Percentiles rank a stretch among this genome's conserved stretches.
Evolutionary conservation across 92 coral and sea anemone species (phyloP).

Genomic region (Palythoa grandis): DNA sequence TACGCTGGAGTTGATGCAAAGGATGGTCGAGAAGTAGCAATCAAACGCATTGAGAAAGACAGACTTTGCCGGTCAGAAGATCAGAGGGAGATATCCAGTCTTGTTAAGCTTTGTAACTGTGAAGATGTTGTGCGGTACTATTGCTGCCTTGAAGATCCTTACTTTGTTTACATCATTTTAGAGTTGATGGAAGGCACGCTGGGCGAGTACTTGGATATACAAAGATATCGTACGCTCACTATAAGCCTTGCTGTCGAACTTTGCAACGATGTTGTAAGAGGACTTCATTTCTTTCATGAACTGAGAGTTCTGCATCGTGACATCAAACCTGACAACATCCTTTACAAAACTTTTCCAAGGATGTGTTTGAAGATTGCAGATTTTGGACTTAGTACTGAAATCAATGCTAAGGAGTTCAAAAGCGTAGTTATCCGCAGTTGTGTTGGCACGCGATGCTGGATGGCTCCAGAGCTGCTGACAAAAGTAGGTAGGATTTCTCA

Average conservation of each 20-base stretch:
- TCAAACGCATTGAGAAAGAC: slow-evolving; percentile 56
- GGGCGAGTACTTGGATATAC: slow-evolving; percentile 23
- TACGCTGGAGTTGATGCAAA: slow-evolving; percentile 55
- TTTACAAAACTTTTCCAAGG: slow-evolving; percentile 52
- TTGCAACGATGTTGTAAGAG: slow-evolving; percentile 53
- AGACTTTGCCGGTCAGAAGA: slow-evolving; percentile 46
- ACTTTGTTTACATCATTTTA: slow-evolving; percentile 45
- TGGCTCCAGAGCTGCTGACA: slow-evolving; percentile 58
- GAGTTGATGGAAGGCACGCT: slow-evolving; percentile 65
- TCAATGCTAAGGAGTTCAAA: not conserved
- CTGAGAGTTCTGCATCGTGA: slow-evolving; percentile 59
- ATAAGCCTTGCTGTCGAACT: not conserved
- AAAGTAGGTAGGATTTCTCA: not conserved
- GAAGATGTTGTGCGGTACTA: slow-evolving; percentile 54
- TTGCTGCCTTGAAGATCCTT: not conserved
- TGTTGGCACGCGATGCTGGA: slow-evolving; percentile 66
- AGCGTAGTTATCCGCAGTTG: slow-evolving; percentile 42
- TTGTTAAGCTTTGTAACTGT: slow-evolving; percentile 47
- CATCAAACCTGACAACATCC: slow-evolving; percentile 64
- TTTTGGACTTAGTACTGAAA: slow-evolving; percentile 58
- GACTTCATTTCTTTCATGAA: slow-evolving; percentile 48
- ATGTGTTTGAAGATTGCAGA: slow-evolving; percentile 64
- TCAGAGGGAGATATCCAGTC: slow-evolving; percentile 49
- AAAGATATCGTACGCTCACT: not conserved
- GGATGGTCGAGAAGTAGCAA: slow-evolving; percentile 57